Evolutionary conservation across 2,888 invertebrate species (phyloP).

Genomic region (Unio delphinus): DNA sequence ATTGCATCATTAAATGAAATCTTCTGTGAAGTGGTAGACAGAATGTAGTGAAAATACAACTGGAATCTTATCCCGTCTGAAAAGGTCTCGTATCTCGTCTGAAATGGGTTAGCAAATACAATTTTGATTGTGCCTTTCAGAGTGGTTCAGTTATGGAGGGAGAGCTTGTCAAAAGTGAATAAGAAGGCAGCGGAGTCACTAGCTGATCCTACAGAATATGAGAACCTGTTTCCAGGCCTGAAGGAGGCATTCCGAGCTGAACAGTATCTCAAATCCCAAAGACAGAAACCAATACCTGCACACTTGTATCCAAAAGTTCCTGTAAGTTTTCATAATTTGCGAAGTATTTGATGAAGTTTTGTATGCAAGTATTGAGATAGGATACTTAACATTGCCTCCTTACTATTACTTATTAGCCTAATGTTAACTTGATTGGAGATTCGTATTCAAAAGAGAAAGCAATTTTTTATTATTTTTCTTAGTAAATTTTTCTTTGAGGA

Average conservation of each 20-base stretch:
- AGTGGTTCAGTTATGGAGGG: conserved; percentile 91
- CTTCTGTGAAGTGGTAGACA: no score
- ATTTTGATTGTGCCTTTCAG: conserved; percentile 66
- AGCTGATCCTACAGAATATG: conserved; percentile 95
- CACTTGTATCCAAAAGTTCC: conserved; percentile 74
- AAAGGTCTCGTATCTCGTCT: no score
- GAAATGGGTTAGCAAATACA: background rate
- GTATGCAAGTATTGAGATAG: background rate
- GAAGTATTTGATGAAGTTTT: background rate
- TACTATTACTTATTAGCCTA: no score
- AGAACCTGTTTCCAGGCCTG: conserved; percentile 94
- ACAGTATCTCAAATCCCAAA: conserved; percentile 73
- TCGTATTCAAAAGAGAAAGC: no score
- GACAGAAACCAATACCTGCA: conserved; percentile 75
- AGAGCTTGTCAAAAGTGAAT: conserved; percentile 83
- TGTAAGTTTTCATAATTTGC: conserved; percentile 59
- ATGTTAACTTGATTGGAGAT: no score
- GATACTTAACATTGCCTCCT: no score
- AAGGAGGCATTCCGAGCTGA: conserved; percentile 81
- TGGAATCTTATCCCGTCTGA: no score
- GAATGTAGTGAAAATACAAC: no score
- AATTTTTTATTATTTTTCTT: no score
- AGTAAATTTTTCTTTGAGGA: no score
- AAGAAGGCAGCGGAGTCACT: conserved; percentile 94
- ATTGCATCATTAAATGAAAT: no score